These are phyloP conservation scores for Toxonevra muliebris DNA, from an alignment of 2,888 invertebrate species.

Conservation along the genomic window DNA sequence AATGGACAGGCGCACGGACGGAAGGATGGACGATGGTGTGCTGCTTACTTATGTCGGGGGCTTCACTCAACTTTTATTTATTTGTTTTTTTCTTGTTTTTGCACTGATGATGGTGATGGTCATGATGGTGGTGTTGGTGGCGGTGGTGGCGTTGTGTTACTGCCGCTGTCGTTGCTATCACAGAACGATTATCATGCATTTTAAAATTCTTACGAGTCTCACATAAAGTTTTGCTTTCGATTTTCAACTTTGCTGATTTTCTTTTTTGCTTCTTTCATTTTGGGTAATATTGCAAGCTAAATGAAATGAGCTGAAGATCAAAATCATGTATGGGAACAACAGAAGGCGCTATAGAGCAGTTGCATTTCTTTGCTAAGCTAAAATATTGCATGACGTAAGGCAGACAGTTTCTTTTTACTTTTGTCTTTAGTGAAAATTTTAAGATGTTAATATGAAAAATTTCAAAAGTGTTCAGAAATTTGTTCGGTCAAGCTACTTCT, in stretches of 20 bases:
- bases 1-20: constrained; percentile 14
- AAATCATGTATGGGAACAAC: constrained; percentile 55
- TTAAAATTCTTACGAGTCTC: constrained; percentile 62
- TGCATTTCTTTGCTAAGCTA: constrained; percentile 11
- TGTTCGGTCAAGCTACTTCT: no score
- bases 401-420: no score
- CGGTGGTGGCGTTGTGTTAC: constrained; percentile 24
- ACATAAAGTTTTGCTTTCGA: constrained; percentile 25
- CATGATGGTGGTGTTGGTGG: constrained; percentile 18
- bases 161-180: constrained; percentile 33
- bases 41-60: constrained; percentile 4
- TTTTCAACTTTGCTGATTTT: background rate
- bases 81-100: background rate
- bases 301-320: constrained; percentile 45
- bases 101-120: constrained; percentile 9
- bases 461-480: no score
- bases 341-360: constrained; percentile 15
- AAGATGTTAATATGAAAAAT: no score
- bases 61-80: background rate
- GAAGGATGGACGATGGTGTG: constrained; percentile 19
- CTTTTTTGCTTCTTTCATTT: constrained; percentile 38
- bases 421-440: no score
- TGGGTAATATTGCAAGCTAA: constrained; percentile 34
- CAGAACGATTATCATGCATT: constrained; percentile 65
- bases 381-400: no score